phyloP scores from a whole-genome alignment of 2,797 vertebrate species.

The Schizothorax lantsangensis region DNA sequence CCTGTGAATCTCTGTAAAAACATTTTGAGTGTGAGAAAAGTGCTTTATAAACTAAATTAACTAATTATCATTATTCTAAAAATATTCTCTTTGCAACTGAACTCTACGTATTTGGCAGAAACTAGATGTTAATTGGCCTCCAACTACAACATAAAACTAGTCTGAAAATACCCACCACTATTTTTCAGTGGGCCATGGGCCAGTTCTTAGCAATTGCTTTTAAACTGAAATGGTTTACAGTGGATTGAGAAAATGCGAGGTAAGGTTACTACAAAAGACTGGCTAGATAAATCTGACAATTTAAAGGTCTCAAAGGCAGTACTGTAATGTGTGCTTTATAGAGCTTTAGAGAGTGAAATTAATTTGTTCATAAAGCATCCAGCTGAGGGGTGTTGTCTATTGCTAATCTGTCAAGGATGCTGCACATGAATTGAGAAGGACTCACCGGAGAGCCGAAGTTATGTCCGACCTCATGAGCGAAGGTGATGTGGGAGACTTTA shows the following conservation, averaged over 20 bases:
- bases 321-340: background rate
- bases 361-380: slow-evolving; percentile 15
- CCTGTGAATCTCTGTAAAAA: background rate
- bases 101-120: background rate
- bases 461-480: slow-evolving; percentile 97
- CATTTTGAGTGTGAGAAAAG: background rate
- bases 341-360: background rate
- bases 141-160: background rate
- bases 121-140: background rate
- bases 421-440: slow-evolving; percentile 55
- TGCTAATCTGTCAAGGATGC: background rate
- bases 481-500: slow-evolving; percentile 98
- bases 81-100: background rate
- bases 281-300: background rate
- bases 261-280: background rate
- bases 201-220: background rate
- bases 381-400: background rate
- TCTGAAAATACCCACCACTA: background rate
- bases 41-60: background rate
- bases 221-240: background rate
- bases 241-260: background rate
- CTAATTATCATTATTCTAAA: background rate
- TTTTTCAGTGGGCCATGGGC: background rate
- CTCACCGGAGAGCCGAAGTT: slow-evolving; percentile 98
- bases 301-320: background rate